These are phyloP conservation scores for Hylaeus volcanicus DNA, from an alignment of 1,140 invertebrate species.

Conservation along the genomic window DNA sequence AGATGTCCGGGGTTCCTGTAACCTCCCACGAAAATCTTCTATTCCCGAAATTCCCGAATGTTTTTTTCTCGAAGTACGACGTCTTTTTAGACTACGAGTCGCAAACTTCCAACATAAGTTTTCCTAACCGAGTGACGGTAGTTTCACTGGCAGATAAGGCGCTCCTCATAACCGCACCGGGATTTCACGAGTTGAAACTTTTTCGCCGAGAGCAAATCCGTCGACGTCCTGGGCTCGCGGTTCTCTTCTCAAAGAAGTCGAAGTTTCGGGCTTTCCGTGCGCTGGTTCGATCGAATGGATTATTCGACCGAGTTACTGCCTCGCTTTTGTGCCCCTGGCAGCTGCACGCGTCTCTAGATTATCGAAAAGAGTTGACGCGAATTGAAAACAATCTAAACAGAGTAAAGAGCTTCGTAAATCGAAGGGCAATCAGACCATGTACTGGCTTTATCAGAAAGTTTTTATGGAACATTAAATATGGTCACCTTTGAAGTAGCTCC, in stretches of 20 bases:
- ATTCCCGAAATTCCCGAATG: slow-evolving; percentile 41
- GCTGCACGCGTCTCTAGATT: slow-evolving; percentile 27
- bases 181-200: slow-evolving; percentile 65
- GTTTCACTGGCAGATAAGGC: slow-evolving; percentile 62
- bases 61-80: slow-evolving; percentile 20
- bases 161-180: slow-evolving; percentile 63
- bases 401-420: not conserved
- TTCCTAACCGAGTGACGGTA: slow-evolving; percentile 67
- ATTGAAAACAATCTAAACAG: slow-evolving; percentile 32
- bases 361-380: slow-evolving; percentile 17
- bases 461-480: too few species aligned
- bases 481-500: too few species aligned
- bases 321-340: slow-evolving; percentile 22
- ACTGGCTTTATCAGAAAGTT: too few species aligned
- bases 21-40: slow-evolving; percentile 15
- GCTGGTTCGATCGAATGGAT: slow-evolving; percentile 53
- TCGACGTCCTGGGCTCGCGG: slow-evolving; percentile 40
- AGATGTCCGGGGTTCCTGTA: slow-evolving; percentile 6
- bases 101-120: slow-evolving; percentile 62
- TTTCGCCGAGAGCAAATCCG: slow-evolving; percentile 60
- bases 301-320: slow-evolving; percentile 52
- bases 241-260: slow-evolving; percentile 25
- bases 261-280: slow-evolving; percentile 52
- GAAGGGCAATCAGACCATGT: not conserved
- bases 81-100: slow-evolving; percentile 56